These are phyloP conservation scores for Aphidius gifuensis DNA, from an alignment of 1,140 invertebrate species.

Conservation along the genomic window DNA sequence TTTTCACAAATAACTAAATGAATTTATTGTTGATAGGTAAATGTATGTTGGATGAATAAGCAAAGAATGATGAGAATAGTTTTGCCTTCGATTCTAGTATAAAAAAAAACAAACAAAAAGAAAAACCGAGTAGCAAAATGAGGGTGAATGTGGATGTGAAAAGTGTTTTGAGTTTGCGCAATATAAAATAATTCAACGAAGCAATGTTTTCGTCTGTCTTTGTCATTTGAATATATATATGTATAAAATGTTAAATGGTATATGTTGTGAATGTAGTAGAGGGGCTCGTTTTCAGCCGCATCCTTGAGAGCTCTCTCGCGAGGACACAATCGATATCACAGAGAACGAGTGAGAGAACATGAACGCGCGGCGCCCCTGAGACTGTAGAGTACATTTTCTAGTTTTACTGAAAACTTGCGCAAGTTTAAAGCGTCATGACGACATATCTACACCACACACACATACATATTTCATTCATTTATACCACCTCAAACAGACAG, in stretches of 20 bases:
- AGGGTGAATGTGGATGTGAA: no score
- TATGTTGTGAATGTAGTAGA: not conserved
- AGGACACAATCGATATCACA: conserved; percentile 27
- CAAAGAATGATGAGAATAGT: no score
- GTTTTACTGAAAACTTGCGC: not conserved
- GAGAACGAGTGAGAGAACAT: not conserved
- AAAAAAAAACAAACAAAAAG: no score
- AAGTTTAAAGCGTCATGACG: not conserved
- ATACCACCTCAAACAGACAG: conserved; percentile 16
- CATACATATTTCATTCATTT: not conserved
- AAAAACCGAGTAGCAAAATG: no score
- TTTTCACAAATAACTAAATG: no score
- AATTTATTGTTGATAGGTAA: no score
- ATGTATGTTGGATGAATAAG: no score
- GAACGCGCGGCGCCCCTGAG: not conserved
- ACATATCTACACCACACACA: not conserved
- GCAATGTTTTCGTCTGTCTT: no score
- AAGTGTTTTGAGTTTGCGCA: conserved; percentile 2
- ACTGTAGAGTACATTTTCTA: not conserved
- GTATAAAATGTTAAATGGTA: not conserved
- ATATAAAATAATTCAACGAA: not conserved
- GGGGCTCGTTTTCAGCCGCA: conserved; percentile 14
- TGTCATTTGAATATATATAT: no score
- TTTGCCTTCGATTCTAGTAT: no score
- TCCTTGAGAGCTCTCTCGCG: conserved; percentile 19